Conservation (phyloP, 1,140 invertebrate species). For the Mya arenaria region DNA sequence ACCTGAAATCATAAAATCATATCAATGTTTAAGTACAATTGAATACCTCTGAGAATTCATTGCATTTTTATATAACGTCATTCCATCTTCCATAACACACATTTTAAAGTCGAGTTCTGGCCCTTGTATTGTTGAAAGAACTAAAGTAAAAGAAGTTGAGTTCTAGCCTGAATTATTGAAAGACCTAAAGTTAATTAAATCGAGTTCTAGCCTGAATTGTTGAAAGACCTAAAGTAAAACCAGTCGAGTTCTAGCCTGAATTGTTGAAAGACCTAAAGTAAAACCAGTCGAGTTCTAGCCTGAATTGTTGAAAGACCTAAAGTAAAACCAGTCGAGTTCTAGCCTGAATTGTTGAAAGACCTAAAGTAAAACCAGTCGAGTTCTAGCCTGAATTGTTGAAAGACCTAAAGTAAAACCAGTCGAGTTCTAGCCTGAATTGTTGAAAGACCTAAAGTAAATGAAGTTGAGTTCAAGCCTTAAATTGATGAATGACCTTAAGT, state of each 20-base stretch:
- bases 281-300: background rate
- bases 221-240: too few species aligned
- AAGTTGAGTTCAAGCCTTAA: background rate
- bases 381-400: background rate
- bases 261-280: background rate
- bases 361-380: background rate
- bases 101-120: background rate
- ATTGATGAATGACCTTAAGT: too few species aligned
- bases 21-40: background rate
- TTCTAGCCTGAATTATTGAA: background rate
- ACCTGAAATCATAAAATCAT: slow-evolving; percentile 58
- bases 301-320: too few species aligned
- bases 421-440: background rate
- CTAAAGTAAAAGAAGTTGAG: background rate
- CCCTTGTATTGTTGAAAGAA: background rate
- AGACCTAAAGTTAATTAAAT: background rate
- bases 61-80: background rate
- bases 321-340: background rate
- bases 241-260: background rate
- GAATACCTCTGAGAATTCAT: background rate
- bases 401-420: too few species aligned
- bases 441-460: background rate
- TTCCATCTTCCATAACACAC: background rate
- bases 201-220: background rate
- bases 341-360: background rate